Base-by-base conservation (phyloP, 2,113 vertebrate species). In the Thymallus thymallus region DNA sequence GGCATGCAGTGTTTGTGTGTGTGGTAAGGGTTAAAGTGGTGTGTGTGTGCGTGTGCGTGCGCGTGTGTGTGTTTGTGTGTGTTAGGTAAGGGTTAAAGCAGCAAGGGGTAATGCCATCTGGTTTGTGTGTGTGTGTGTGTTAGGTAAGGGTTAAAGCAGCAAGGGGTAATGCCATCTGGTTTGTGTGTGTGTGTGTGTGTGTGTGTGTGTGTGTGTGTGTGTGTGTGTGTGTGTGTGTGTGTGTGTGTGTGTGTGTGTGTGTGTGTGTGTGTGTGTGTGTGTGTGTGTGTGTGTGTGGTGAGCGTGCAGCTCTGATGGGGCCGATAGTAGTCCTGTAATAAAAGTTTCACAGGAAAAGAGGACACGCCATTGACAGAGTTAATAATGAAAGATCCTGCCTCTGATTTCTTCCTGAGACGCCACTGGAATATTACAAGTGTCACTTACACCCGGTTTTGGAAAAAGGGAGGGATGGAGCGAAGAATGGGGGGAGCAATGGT, bases 361-460 rank as follows among this genome's bases (percentile, higher is more conserved):
- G 91, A 93, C 92, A 90, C 82, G 73, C 87, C 87, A 87, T 87
- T 93, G 91, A 93, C 93, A 90, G 90, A 93, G 92, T 94, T 93
- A 93, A 93, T 94, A 94, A 94, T 93, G 92, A 94, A 94, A 94
- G 93, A 94, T 94, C 90, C 89, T 86, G 84, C 87, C 80, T 90
- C 89, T 92, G 93, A 94, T 94, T 92, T 90, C 89, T 87, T 69
- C 84, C 85, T 90, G 90, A 91, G 91, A 92, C 91, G 91, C 78
- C 78, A 76, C 88, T 86, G 88, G 88, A 93, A 93, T 94, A 93
- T 94, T 94, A 93, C 92, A 92, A 92, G 91, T 94, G 92, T 94
- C 93, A 93, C 89, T 93, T 93, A 93, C 90, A 89, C 76, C 75
- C 79, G 83, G 86, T 87, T 89, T 91, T 88, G 89, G 89, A 89